Evolutionary conservation across 2,888 invertebrate species (phyloP), one percentile per base, ranked within the genome.

Genomic region (Drosophila macrospina): DNA sequence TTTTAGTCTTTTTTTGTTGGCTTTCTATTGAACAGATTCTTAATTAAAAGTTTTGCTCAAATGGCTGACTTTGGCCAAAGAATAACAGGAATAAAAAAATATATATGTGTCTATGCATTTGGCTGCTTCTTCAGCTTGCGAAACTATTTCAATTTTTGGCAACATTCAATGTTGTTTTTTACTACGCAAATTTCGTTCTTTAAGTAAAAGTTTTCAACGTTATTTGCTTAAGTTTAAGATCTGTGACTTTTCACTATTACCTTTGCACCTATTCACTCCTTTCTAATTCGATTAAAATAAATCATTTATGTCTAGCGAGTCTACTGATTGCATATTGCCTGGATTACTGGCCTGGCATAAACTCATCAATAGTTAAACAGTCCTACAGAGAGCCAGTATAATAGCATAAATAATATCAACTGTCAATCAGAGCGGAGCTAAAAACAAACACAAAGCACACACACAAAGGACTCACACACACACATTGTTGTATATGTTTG

Each of bases 91-190:
- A 24, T 30, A 55, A 42, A 20, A 20, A 52, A n/a, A 37, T 39
- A 66, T 24, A 8, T 45, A 59, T 66, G 5, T 50, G 32, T 36
- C 24, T 16, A 6, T 39, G 8, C 11, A 0, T 32, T 20, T 55
- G 34, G 7, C 39, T 10, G 48, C n/a, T 47, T 52, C 45, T 50
- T 63, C 34, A 45, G 50, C 26, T 80, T 74, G 70, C 61, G 65
- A 69, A 81, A 83, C 83, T 80, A 86, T 81, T 81, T 83, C 80
- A 83, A 81, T 83, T 83, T 83, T 75, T 62, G 70, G 59, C 74
- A 74, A 68, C 52, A 66, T 61, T 63, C 24, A 55, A 42, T 57
- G 20, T 11, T 28, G 39, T 16, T 50, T 69, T 64, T 42, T 42
- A 10, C 15, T 69, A 57, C 63, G 54, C 48, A n/a, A n/a, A n/a